Conservation (phyloP, 2,113 vertebrate genomes). For the Dendrocopos noguchii region DNA sequence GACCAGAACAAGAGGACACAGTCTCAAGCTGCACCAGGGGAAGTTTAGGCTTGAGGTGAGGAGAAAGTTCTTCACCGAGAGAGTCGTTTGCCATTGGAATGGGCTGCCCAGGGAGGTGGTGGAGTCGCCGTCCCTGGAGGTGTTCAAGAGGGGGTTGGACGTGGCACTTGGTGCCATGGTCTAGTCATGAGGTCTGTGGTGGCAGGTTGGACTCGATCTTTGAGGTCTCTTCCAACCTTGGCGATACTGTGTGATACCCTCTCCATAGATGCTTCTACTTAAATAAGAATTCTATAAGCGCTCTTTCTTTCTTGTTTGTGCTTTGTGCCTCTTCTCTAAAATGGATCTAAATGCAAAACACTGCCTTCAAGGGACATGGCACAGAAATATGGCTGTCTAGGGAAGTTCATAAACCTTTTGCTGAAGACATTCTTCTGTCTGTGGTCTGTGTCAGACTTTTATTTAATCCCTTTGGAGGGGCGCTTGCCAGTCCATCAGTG, state of each 20-base stretch:
- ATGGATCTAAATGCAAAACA: background rate
- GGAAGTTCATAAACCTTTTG: constrained; percentile 18
- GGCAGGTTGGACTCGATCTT: too few relatives aligned
- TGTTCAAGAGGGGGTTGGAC: too few relatives aligned
- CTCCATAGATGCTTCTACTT: background rate
- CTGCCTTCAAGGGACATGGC: background rate
- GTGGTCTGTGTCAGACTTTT: background rate
- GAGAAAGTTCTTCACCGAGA: too few relatives aligned
- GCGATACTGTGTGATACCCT: background rate
- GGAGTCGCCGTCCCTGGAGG: too few relatives aligned
- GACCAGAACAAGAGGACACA: background rate
- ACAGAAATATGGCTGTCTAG: background rate
- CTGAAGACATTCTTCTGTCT: constrained; percentile 2
- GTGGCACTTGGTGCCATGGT: too few relatives aligned
- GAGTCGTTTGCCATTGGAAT: too few relatives aligned
- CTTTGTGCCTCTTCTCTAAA: background rate
- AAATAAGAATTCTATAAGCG: background rate
- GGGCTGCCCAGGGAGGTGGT: too few relatives aligned
- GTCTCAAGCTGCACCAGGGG: too few relatives aligned
- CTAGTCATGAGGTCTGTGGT: too few relatives aligned
- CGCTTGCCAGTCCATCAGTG: background rate
- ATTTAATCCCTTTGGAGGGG: constrained; percentile 31
- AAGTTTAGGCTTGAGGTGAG: too few relatives aligned
- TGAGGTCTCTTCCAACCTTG: too few relatives aligned
- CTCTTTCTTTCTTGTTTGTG: background rate